These are phyloP conservation scores for Perodicticus potto DNA, from an alignment of 2,797 vertebrate genomes.

Conservation along the genomic window DNA sequence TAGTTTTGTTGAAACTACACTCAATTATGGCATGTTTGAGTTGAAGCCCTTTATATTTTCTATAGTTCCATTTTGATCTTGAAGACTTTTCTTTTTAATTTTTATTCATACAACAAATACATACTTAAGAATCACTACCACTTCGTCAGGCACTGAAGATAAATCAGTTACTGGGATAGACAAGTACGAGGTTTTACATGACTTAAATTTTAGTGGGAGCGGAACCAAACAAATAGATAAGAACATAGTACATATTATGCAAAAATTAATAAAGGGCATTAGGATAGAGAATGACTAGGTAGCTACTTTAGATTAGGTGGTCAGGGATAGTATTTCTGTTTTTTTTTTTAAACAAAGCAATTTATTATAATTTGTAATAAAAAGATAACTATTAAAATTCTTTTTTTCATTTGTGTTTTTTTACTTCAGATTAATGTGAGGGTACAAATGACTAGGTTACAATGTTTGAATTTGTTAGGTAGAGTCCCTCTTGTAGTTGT, in stretches of 20 bases:
- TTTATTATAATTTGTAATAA: too few relatives aligned
- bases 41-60: neutral
- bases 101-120: neutral
- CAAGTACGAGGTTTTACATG: neutral
- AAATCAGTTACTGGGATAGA: constrained; percentile 2
- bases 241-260: neutral
- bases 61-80: neutral
- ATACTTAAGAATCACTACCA: neutral
- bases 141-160: neutral
- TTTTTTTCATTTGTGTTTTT: too few relatives aligned
- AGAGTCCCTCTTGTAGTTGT: too few relatives aligned
- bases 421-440: too few relatives aligned
- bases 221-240: neutral
- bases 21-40: neutral
- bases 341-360: too few relatives aligned
- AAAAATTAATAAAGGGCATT: neutral
- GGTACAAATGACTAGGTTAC: too few relatives aligned
- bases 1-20: neutral
- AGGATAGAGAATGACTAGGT: neutral
- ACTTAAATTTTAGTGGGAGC: constrained; percentile 1
- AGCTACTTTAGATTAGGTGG: neutral
- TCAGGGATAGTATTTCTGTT: neutral
- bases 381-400: too few relatives aligned
- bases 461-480: too few relatives aligned
- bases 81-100: neutral